A percentile compares a stretch with the other conserved stretches of the same genome.
phyloP scores from a whole-genome alignment of 2,888 invertebrate species.

The Mongoloraphidia duomilia region DNA sequence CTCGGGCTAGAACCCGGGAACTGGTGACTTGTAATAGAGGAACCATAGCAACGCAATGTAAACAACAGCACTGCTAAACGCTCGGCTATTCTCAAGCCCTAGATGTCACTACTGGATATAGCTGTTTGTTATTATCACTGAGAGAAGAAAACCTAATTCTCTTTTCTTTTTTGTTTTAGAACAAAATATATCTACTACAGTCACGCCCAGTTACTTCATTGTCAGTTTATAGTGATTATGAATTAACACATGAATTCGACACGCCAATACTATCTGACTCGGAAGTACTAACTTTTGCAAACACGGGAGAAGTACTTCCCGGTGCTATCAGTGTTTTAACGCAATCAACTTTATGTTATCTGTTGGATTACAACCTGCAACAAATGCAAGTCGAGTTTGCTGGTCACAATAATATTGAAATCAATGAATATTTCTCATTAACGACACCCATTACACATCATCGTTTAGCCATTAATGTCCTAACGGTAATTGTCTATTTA shows the following conservation, averaged over 20 bases:
- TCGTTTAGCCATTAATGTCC: conserved; percentile 21
- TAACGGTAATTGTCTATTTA: conserved; percentile 19
- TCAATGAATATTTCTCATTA: background rate
- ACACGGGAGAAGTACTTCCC: conserved; percentile 57
- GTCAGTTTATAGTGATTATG: conserved; percentile 60
- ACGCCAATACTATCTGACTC: conserved; percentile 45
- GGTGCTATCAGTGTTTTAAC: conserved; percentile 42
- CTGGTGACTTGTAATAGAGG: no score
- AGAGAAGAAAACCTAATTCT: no score
- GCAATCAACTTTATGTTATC: background rate
- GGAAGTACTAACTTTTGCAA: conserved; percentile 55
- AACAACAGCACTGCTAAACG: no score
- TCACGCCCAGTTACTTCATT: conserved; percentile 63
- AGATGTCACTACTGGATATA: no score
- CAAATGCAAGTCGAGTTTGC: background rate
- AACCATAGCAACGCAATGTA: no score
- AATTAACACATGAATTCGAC: conserved; percentile 66
- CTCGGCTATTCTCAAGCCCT: no score
- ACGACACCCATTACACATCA: conserved; percentile 6
- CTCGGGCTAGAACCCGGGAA: no score
- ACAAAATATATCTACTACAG: conserved; percentile 53
- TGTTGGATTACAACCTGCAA: background rate
- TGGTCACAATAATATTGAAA: background rate
- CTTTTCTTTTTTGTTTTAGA: conserved; percentile 25
- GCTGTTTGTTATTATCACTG: no score